These are phyloP conservation scores for Phalloptychus januarius DNA, from an alignment of 2,797 vertebrate species.

Conservation along the genomic window DNA sequence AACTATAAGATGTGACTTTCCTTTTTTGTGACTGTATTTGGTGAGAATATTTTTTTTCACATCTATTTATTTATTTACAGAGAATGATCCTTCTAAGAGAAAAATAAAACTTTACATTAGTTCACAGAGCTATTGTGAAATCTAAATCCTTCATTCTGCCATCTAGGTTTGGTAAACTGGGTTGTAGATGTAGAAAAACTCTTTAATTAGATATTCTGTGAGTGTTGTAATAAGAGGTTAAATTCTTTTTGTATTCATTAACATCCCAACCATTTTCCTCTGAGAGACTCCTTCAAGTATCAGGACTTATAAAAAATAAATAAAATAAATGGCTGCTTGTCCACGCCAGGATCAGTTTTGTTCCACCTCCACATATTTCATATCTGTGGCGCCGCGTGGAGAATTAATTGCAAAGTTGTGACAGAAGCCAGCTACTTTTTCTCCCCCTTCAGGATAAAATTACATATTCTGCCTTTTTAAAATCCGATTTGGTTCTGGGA, in stretches of 20 bases:
- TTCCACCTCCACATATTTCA: conserved; percentile 42
- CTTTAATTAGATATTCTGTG: not conserved
- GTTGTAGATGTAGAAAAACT: not conserved
- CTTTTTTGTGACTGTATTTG: not conserved
- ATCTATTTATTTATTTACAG: not conserved
- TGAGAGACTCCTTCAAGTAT: not conserved
- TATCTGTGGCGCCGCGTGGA: conserved; percentile 22
- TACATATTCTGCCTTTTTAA: not conserved
- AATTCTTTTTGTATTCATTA: not conserved
- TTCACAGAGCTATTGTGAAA: not conserved
- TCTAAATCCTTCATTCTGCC: not conserved
- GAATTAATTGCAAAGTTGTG: conserved; percentile 1
- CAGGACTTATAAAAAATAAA: not conserved
- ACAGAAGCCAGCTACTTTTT: not conserved
- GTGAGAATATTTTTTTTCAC: not conserved
- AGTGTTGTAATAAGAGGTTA: not conserved
- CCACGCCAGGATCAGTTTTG: not conserved
- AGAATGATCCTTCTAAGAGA: not conserved
- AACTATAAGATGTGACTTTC: too few relatives aligned
- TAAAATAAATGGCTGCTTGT: not conserved
- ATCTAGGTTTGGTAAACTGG: not conserved
- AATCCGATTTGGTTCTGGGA: not conserved
- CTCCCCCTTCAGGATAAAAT: not conserved
- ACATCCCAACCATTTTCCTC: conserved; percentile 2
- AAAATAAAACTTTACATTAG: not conserved